Conservation (phyloP, 2,113 vertebrate species). For the Pseudonaja textilis region DNA sequence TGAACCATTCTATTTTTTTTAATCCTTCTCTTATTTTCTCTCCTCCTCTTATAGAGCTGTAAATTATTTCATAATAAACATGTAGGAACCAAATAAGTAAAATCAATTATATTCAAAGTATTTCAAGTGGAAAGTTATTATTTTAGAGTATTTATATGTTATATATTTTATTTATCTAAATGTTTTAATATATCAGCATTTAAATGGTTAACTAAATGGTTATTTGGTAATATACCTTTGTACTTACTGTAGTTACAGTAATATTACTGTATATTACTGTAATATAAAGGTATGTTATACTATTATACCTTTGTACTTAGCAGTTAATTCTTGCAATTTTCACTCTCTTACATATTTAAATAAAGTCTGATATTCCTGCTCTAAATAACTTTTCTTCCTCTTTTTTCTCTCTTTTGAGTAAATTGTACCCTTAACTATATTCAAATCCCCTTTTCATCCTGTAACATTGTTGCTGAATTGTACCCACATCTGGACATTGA, state of each 20-base stretch:
- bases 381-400: background rate
- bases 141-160: background rate
- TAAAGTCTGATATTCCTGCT: background rate
- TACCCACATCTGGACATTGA: background rate
- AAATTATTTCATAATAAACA: background rate
- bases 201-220: background rate
- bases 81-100: background rate
- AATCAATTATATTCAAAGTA: background rate
- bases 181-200: background rate
- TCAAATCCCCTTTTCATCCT: background rate
- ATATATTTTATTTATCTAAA: background rate
- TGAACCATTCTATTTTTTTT: background rate
- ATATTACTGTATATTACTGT: no score
- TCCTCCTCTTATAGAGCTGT: background rate
- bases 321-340: background rate
- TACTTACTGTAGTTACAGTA: background rate
- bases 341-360: background rate
- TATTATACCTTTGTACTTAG: background rate
- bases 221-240: background rate
- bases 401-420: background rate
- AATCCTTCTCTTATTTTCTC: background rate
- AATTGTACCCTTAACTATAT: background rate
- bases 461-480: background rate
- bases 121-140: background rate
- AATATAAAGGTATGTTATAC: background rate